Base-by-base conservation (phyloP, 2,113 vertebrate species). In the Tenrec ecaudatus region DNA sequence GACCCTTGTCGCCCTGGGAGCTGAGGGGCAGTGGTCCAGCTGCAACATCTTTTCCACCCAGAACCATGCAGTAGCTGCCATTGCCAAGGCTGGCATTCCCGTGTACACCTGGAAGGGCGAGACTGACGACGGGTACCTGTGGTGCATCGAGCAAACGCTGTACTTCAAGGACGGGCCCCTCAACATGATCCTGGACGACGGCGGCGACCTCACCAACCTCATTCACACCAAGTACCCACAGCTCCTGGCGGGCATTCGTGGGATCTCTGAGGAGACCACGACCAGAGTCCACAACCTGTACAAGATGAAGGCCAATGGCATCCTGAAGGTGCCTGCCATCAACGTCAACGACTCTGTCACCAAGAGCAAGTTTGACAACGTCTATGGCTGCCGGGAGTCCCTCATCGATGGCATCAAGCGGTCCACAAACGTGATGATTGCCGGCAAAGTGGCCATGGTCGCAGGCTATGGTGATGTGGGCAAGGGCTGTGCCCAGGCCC, bases 1-100 rank as follows among this genome's bases (percentile, higher is more conserved):
- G n/a, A n/a, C n/a, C n/a, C n/a, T n/a, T n/a, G n/a, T n/a, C n/a
- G n/a, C n/a, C n/a, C n/a, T n/a, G n/a, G n/a, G n/a, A n/a, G n/a
- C n/a, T n/a, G n/a, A 99, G 99, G 99, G 99, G 64, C 99, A 99
- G 95, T 99, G 99, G 99, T 99, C 99, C 31, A 99, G 99, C 97
- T 99, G 99, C 95, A 99, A 99, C 97, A 99, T 99, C 96, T 99
- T 99, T 96, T 99, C 99, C 36, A 99, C 99, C 15, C 99, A 99
- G 96, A 99, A 99, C 97, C 99, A 99, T 0, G 99, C 99, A 40
- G 99, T 99, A 3, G 96, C 99, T 58, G 99, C 99, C 94, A 99
- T 99, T 90, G 99, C 99, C 92, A 99, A 99, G 97, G 85, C 99
- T 7, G 99, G 99, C 2, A 77, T 99, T 93, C 99, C 99, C 98